Evolutionary conservation across 1,140 invertebrate species (phyloP).

Genomic region (Pantala flavescens): DNA sequence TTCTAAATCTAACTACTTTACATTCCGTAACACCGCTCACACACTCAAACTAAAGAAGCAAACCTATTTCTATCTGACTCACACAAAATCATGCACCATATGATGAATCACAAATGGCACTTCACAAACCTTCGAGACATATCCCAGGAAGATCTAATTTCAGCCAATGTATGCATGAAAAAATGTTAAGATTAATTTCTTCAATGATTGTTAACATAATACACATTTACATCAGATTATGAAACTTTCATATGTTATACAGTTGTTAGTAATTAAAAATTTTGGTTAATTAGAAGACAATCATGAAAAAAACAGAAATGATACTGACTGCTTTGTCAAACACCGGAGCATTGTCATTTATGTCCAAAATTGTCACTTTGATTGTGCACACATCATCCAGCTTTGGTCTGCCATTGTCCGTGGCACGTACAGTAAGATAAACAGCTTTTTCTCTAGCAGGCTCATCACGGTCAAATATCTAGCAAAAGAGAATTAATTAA

Average conservation of each 20-base stretch:
- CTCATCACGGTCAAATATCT: slow-evolving; percentile 74
- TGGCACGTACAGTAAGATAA: slow-evolving; percentile 68
- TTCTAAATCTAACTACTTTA: background rate
- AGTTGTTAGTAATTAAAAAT: no score
- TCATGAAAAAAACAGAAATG: background rate
- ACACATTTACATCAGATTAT: slow-evolving; percentile 14
- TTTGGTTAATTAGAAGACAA: no score
- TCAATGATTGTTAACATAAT: slow-evolving; percentile 33
- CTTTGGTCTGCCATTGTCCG: slow-evolving; percentile 72
- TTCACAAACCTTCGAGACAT: slow-evolving; percentile 45
- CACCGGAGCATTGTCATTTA: slow-evolving; percentile 77
- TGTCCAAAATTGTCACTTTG: slow-evolving; percentile 73
- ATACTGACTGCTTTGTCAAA: slow-evolving; percentile 68
- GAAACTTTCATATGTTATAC: no score
- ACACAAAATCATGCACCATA: background rate
- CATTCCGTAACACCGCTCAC: background rate
- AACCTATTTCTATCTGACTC: no score
- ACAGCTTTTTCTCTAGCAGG: slow-evolving; percentile 72
- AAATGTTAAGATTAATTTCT: slow-evolving; percentile 16
- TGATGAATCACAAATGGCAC: background rate
- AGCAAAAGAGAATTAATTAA: slow-evolving; percentile 26
- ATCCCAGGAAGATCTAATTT: slow-evolving; percentile 52
- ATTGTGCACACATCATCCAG: slow-evolving; percentile 79
- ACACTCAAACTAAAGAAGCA: background rate
- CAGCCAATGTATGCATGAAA: slow-evolving; percentile 29